Base-by-base conservation (phyloP, 2,888 invertebrate species). In the Glyphotaelius pellucidus region DNA sequence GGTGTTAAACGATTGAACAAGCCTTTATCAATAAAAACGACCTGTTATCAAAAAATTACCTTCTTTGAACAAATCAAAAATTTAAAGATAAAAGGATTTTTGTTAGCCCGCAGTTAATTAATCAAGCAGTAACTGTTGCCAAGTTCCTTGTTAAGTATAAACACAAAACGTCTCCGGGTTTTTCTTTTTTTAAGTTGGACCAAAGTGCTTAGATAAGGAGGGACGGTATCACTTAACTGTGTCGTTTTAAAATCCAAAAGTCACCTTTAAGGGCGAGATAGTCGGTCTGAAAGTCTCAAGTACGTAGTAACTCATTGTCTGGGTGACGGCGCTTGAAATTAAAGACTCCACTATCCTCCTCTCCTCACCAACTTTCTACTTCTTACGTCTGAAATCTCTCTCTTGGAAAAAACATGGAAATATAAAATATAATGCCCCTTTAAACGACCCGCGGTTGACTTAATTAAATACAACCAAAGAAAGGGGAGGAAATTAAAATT, bases 241-340 rank as follows among this genome's bases (percentile, higher is more conserved):
- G 87, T 52, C 87, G n/a, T 87, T 87, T 87, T 52, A 67, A 87
- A 87, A 87, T 87, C 67, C 67, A 87, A 87, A 87, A 87, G 87
- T 87, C 87, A 67, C 67, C 87, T 87, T 87, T 67, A 87, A 87
- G 80, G 38, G 42, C 30, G 67, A 81, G 90, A 90, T 83, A 90
- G 52, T 25, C 38, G 90, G 42, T 80, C 80, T 80, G 14, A 79
- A 52, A 90, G 31, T 90, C 90, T 31, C 90, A 52, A 90, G 83
- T 90, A 90, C 35, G 89, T 84, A 91, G 89, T 91, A 89, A 89
- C 85, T 91, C 91, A 91, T 91, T 91, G 81, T 89, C 80, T 38
- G 81, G 89, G 89, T 91, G 91, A 91, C 91, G 85, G 89, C 85
- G 79, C 89, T 89, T 89, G 84, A 91, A 89, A 91, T 91, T 89